Percentiles rank a stretch among this genome's conserved stretches.
phyloP scores from a whole-genome alignment of 1,140 invertebrate species.

The Lasioglossum albipes region DNA sequence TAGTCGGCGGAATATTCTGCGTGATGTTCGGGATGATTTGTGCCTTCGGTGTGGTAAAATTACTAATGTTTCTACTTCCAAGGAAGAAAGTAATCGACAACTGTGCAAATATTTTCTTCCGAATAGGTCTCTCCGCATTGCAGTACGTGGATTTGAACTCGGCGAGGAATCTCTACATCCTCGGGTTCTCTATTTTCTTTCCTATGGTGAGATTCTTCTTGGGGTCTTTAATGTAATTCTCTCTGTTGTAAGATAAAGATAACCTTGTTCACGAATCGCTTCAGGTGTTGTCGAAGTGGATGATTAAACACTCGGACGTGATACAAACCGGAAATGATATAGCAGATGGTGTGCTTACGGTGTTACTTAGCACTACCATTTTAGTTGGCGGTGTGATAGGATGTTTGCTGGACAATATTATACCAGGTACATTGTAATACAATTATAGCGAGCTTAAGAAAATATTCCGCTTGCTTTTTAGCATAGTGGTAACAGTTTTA shows the following conservation, averaged over 20 bases:
- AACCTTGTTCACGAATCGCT: constrained; percentile 13
- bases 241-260: background rate
- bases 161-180: constrained; percentile 90
- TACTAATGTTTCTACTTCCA: background rate
- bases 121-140: constrained; percentile 87
- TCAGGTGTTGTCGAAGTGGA: constrained; percentile 87
- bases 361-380: constrained; percentile 91
- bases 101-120: constrained; percentile 27
- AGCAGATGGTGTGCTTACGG: constrained; percentile 87
- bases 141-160: constrained; percentile 92
- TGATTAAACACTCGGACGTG: constrained; percentile 83
- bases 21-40: constrained; percentile 93
- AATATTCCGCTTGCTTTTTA: no score
- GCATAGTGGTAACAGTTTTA: no score
- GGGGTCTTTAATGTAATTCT: no score
- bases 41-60: constrained; percentile 83
- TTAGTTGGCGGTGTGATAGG: constrained; percentile 90
- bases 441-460: background rate
- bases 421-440: constrained; percentile 85
- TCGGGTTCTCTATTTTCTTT: constrained; percentile 93
- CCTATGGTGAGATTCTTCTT: constrained; percentile 82
- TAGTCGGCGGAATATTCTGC: constrained; percentile 93
- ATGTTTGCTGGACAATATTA: constrained; percentile 91
- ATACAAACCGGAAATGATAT: constrained; percentile 87
- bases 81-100: background rate